A percentile compares a stretch with the other conserved stretches of the same genome.
These are phyloP conservation scores for Falco columbarius DNA, from an alignment of 2,797 vertebrate genomes.

Conservation along the genomic window DNA sequence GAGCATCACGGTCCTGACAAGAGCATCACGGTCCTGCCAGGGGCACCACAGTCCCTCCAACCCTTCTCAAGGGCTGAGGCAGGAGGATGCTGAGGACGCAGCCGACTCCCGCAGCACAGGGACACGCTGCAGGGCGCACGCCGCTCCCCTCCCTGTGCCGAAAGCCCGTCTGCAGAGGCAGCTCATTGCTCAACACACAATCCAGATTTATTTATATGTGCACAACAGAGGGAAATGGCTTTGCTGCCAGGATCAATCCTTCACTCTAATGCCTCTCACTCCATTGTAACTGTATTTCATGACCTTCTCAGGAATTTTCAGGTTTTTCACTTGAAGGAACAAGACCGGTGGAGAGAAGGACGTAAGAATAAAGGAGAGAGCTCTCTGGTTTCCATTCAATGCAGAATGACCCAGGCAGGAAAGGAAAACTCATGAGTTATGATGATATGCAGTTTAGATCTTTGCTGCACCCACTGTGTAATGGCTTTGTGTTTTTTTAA, in stretches of 20 bases:
- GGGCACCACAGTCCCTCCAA: fast-evolving
- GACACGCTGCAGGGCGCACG: not conserved
- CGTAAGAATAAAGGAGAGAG: not conserved
- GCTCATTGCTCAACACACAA: conserved; percentile 44
- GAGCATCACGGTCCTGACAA: not conserved
- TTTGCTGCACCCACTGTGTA: not conserved
- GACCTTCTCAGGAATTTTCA: conserved; percentile 29
- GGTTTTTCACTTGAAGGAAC: conserved; percentile 51
- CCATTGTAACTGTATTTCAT: conserved; percentile 68
- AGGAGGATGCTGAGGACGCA: not conserved
- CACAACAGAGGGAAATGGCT: conserved; percentile 67
- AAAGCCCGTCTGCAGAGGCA: not conserved
- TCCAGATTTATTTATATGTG: conserved; percentile 66
- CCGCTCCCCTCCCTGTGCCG: not conserved
- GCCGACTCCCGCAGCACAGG: not conserved
- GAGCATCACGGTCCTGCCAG: not conserved
- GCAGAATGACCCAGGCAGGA: not conserved
- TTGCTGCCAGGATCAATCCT: conserved; percentile 73
- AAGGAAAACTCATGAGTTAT: not conserved
- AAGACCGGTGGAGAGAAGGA: not conserved
- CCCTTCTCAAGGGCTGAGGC: not conserved
- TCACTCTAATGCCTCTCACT: conserved; percentile 71
- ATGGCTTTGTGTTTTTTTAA: not conserved
- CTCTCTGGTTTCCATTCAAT: not conserved
- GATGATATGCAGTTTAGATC: not conserved